phyloP scores from a whole-genome alignment of 2,888 invertebrate species.

The Holacanthella duospinosa region DNA sequence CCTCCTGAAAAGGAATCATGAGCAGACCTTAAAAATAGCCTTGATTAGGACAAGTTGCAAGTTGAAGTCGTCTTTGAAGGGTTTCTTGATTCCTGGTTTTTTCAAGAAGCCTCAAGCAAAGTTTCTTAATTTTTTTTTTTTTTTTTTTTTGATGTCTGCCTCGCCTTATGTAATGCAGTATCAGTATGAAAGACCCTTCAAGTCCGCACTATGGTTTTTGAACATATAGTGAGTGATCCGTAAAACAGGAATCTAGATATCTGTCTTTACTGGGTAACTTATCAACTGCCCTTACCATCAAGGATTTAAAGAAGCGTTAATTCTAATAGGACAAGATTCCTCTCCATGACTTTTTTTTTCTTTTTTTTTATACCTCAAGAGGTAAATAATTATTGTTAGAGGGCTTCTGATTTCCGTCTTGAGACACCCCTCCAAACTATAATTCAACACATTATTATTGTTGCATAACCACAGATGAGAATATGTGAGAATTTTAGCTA shows the following conservation, averaged over 20 bases:
- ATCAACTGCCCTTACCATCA: conserved; percentile 1
- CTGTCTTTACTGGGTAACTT: background rate
- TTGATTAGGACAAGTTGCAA: conserved; percentile 11
- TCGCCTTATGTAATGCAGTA: too few species aligned
- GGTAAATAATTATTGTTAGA: too few species aligned
- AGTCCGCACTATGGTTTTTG: background rate
- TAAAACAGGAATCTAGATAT: background rate
- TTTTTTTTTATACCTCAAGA: too few species aligned
- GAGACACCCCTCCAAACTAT: too few species aligned
- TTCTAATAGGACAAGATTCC: conserved; percentile 5
- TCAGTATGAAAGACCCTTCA: background rate
- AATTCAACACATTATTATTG: too few species aligned
- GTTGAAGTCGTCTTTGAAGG: background rate
- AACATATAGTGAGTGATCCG: conserved; percentile 7
- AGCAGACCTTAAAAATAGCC: conserved; percentile 5
- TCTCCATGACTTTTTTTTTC: background rate
- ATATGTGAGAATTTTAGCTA: too few species aligned
- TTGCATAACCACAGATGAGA: too few species aligned
- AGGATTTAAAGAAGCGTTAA: conserved; percentile 4
- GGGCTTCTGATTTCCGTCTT: too few species aligned
- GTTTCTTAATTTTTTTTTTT: background rate
- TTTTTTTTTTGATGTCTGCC: background rate
- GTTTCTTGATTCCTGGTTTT: conserved; percentile 1
- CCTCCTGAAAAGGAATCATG: background rate
- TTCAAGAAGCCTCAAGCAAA: background rate